These are phyloP conservation scores for Ammospiza caudacuta DNA, from an alignment of 2,113 vertebrate genomes.

Conservation along the genomic window DNA sequence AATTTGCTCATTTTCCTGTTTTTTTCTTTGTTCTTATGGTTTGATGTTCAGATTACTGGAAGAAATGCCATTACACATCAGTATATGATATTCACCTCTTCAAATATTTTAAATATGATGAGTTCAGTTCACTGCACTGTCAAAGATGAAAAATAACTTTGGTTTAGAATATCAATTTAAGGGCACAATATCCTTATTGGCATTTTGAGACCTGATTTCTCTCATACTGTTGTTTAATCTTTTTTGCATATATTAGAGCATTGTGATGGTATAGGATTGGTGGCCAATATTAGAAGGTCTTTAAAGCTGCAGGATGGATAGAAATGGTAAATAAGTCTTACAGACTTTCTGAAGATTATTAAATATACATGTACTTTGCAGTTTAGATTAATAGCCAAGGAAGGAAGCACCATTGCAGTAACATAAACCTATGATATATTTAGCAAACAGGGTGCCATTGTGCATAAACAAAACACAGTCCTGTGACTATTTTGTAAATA, in stretches of 20 bases:
- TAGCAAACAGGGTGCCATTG: constrained; percentile 40
- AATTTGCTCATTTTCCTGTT: constrained; percentile 36
- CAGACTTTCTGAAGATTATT: constrained; percentile 67
- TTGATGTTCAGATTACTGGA: neutral
- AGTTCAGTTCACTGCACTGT: neutral
- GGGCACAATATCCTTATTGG: neutral
- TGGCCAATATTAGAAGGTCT: constrained; percentile 62
- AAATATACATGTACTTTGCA: constrained; percentile 72
- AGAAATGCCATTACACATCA: neutral
- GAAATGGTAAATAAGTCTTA: constrained; percentile 71
- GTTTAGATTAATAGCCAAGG: constrained; percentile 66
- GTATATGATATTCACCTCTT: neutral
- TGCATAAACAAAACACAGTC: constrained; percentile 67
- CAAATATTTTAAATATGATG: constrained; percentile 13
- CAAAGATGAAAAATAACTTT: neutral
- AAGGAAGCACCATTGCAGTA: constrained; percentile 50
- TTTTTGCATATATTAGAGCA: constrained; percentile 44
- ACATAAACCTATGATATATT: constrained; percentile 65
- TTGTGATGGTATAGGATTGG: constrained; percentile 51
- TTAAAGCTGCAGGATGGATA: constrained; percentile 57
- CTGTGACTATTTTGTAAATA: constrained; percentile 43
- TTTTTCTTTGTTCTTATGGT: neutral
- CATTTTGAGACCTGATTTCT: neutral
- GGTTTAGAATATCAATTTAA: constrained; percentile 20
- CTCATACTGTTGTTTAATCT: neutral